Percentiles rank a stretch among this genome's conserved stretches.
Conservation (phyloP, 2,113 vertebrate genomes). For the Protobothrops mucrosquamatus region DNA sequence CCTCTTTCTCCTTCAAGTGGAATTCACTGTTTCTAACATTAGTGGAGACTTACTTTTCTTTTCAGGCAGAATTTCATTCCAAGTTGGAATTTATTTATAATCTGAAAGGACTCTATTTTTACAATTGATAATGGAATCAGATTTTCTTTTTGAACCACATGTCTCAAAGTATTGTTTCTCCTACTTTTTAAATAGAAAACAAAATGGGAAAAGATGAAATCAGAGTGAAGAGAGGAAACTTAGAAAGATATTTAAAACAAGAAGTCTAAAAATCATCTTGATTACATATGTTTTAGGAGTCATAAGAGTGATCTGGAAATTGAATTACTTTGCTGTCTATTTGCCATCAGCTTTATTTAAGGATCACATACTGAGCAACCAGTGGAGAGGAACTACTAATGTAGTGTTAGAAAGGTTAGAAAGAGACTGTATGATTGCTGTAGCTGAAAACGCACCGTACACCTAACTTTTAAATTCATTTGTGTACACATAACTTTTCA, state of each 20-base stretch:
- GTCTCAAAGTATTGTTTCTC: background rate
- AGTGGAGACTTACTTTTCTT: background rate
- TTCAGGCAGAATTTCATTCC: background rate
- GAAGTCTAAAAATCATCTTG: background rate
- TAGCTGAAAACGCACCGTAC: slow-evolving; percentile 4
- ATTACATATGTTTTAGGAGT: background rate
- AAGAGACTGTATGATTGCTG: background rate
- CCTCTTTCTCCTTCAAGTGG: background rate
- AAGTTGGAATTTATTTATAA: background rate
- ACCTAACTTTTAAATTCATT: background rate
- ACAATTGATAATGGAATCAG: background rate
- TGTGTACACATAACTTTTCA: background rate
- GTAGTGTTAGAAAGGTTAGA: background rate
- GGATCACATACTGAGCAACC: background rate
- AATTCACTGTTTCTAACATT: background rate
- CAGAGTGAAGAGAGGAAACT: background rate
- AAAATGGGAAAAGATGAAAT: background rate
- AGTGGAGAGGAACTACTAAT: background rate
- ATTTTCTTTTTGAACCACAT: background rate
- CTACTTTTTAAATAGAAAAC: background rate
- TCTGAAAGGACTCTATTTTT: background rate
- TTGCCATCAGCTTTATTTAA: slow-evolving; percentile 1
- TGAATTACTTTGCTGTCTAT: background rate
- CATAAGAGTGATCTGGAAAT: background rate
- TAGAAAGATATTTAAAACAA: background rate